These are phyloP conservation scores for Neosalanx taihuensis DNA, from an alignment of 2,797 vertebrate genomes.

Conservation along the genomic window DNA sequence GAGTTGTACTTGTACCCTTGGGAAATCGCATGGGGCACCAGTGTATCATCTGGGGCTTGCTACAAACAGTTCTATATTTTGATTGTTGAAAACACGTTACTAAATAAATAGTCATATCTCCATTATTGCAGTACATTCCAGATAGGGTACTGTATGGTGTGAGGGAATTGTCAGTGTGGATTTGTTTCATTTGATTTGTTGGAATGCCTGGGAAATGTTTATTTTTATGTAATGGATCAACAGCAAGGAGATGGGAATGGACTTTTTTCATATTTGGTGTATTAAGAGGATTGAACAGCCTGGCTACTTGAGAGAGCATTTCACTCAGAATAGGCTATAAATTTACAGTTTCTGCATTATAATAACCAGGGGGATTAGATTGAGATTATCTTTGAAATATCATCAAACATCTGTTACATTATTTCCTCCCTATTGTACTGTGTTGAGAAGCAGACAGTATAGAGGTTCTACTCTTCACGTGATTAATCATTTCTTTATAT, in stretches of 20 bases:
- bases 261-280: constrained; percentile 58
- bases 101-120: no score
- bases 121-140: background rate
- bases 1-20: no score
- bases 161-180: background rate
- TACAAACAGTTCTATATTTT: no score
- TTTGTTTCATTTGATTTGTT: constrained; percentile 42
- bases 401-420: constrained; percentile 7
- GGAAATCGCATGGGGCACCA: no score
- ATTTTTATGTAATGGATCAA: constrained; percentile 66
- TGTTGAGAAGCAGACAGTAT: constrained; percentile 20
- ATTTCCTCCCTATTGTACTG: background rate
- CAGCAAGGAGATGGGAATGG: constrained; percentile 44
- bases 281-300: constrained; percentile 62
- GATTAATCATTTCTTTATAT: constrained; percentile 42
- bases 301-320: constrained; percentile 56
- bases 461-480: constrained; percentile 58
- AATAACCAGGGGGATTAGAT: constrained; percentile 62
- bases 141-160: background rate
- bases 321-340: constrained; percentile 44
- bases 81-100: no score
- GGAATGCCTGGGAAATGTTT: constrained; percentile 70
- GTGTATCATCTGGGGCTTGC: no score
- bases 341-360: constrained; percentile 52
- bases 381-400: constrained; percentile 23